Conservation (phyloP, 2,888 invertebrate species). For the Tanytarsus gracilentus region DNA sequence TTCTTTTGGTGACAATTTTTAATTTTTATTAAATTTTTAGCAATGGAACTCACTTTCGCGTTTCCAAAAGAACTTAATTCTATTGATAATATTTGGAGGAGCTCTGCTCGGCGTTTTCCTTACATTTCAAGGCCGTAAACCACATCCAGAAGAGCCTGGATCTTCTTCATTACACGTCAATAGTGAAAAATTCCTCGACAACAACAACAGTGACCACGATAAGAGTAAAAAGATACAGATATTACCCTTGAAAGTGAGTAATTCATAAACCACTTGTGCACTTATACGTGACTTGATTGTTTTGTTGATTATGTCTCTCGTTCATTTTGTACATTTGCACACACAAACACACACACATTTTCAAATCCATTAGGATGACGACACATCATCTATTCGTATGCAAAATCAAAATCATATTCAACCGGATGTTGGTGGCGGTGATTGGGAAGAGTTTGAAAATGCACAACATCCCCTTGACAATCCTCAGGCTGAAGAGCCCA, state of each 20-base stretch:
- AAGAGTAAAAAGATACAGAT: constrained; percentile 31
- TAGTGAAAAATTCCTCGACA: background rate
- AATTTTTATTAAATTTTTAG: constrained; percentile 44
- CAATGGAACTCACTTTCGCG: constrained; percentile 80
- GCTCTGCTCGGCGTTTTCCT: constrained; percentile 52
- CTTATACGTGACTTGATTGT: background rate
- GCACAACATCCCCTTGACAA: constrained; percentile 39
- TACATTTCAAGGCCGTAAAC: constrained; percentile 45
- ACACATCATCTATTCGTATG: background rate
- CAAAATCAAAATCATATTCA: constrained; percentile 30
- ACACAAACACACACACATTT: background rate
- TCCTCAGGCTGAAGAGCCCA: constrained; percentile 36
- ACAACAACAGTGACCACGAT: background rate
- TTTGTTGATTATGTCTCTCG: background rate
- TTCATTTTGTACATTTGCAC: background rate
- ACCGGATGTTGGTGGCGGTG: constrained; percentile 11
- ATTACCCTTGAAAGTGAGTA: constrained; percentile 23
- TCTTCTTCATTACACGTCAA: background rate
- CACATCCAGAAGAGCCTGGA: background rate
- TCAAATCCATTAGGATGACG: background rate
- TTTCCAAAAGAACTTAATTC: constrained; percentile 62
- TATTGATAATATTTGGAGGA: constrained; percentile 54
- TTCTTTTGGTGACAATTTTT: background rate
- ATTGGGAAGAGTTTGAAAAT: constrained; percentile 24
- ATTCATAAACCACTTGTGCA: background rate